Evolutionary conservation across 2,113 vertebrate species (phyloP), one percentile per base, ranked within the genome.

Genomic region (Onychorhynchus coronatus): DNA sequence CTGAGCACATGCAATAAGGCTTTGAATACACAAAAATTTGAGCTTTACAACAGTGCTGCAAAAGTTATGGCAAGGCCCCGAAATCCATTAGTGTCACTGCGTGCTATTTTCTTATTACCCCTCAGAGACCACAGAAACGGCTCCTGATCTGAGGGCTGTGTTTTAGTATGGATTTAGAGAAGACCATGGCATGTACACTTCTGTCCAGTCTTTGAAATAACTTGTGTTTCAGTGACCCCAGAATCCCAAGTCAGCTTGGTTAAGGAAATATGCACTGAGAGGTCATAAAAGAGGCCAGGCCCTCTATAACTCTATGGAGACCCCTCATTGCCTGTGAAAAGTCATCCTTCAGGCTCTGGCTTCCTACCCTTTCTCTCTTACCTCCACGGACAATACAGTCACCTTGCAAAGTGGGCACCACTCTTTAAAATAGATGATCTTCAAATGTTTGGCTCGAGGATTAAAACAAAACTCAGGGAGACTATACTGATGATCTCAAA

Each of bases 161-260:
- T 20, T 46, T 95, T 67, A 39, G 55, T 47, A 30, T 12, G 81
- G 73, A 82, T 91, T 79, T 91, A 68, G 49, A 66, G 72, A 42
- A 85, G 67, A 73, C 58, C 46, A 3, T 70, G 67, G 71, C 63
- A 42, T 3, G 47, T 42, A 62, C 18, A 11, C 63, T 82, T 85
- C 0, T 0, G 77, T 46, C 77, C 73, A 79, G 81, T 50, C 79
- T 92, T 93, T 86, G 94, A 93, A 91, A 93, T 35, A 44, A 87
- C 77, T 82, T 8, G 41, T 7, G 22, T 76, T 73, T 85, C 89
- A 80, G 50, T 94, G 94, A 96, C 82, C 91, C 67, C 63, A 55
- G 65, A 78, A 95, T 91, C 93, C 87, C 70, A 81, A 95, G 91
- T 79, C 91, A 91, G 61, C 74, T 76, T 73, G 79, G 74, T 91